phyloP scores from a whole-genome alignment of 2,113 vertebrate genomes.

The Malurus cyaneus region DNA sequence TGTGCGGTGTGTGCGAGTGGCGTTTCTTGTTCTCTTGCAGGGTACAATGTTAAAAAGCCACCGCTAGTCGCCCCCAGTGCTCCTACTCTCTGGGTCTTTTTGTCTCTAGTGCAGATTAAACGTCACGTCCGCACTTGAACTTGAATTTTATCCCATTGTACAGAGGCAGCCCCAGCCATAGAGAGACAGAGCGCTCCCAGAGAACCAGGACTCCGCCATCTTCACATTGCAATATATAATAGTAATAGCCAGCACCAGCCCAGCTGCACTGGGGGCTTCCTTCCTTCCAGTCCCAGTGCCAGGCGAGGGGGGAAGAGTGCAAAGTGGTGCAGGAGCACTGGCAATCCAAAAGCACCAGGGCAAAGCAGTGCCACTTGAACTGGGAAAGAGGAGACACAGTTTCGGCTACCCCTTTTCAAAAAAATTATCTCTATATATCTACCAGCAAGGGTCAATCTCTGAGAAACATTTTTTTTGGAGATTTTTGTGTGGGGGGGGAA shows the following conservation, averaged over 20 bases:
- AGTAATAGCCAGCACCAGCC: slow-evolving; percentile 80
- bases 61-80: slow-evolving; percentile 99
- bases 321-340: slow-evolving; percentile 77
- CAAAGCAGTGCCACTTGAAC: slow-evolving; percentile 79
- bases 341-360: slow-evolving; percentile 75
- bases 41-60: slow-evolving; percentile 95
- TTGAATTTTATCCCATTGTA: slow-evolving; percentile 99
- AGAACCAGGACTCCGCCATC: slow-evolving; percentile 91
- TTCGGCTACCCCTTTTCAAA: slow-evolving; percentile 72
- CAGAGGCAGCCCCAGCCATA: slow-evolving; percentile 92
- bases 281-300: slow-evolving; percentile 76
- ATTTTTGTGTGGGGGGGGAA: too few species aligned
- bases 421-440: slow-evolving; percentile 41
- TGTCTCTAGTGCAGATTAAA: slow-evolving; percentile 96
- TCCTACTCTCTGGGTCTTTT: slow-evolving; percentile 91
- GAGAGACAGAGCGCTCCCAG: slow-evolving; percentile 91
- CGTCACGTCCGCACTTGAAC: slow-evolving; percentile 99
- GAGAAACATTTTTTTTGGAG: slow-evolving; percentile 53
- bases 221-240: slow-evolving; percentile 86
- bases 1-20: slow-evolving; percentile 59
- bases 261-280: slow-evolving; percentile 78
- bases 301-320: slow-evolving; percentile 76
- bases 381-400: slow-evolving; percentile 77
- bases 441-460: slow-evolving; percentile 75
- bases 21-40: slow-evolving; percentile 81